A percentile compares a stretch with the other conserved stretches of the same genome.
These are phyloP conservation scores for Spicauda simplicius DNA, from an alignment of 2,888 invertebrate genomes.

Conservation along the genomic window DNA sequence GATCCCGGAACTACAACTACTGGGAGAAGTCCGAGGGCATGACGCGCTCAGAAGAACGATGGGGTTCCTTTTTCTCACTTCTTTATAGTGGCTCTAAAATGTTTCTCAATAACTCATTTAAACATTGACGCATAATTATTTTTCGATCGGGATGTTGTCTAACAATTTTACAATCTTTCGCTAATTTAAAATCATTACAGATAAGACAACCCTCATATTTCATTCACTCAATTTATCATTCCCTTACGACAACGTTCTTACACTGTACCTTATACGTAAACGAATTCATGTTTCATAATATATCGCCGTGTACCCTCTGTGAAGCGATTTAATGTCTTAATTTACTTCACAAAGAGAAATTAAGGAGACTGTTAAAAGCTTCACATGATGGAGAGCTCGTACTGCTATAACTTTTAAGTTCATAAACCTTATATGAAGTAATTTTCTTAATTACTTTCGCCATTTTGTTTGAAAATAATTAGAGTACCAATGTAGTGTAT, in stretches of 20 bases:
- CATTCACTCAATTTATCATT: conserved; percentile 18
- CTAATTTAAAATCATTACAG: conserved; percentile 20
- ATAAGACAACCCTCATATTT: conserved; percentile 25
- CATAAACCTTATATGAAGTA: conserved; percentile 37
- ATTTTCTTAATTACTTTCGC: conserved; percentile 34
- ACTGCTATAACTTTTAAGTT: conserved; percentile 59
- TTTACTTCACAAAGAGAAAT: conserved; percentile 81
- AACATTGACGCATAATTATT: neutral
- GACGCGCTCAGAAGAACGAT: no score
- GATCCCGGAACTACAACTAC: no score
- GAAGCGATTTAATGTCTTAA: conserved; percentile 82
- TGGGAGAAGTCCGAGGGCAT: no score
- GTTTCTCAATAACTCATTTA: no score
- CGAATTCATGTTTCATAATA: conserved; percentile 38
- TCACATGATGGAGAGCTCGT: conserved; percentile 81
- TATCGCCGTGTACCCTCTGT: conserved; percentile 55
- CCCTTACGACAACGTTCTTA: neutral
- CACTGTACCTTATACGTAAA: conserved; percentile 24
- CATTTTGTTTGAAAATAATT: conserved; percentile 32
- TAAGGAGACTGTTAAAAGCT: conserved; percentile 81
- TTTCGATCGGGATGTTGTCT: neutral
- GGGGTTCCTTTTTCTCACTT: no score
- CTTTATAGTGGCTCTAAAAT: no score
- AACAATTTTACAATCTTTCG: neutral
- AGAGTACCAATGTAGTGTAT: conserved; percentile 16